These are phyloP conservation scores for Nycticebus coucang DNA, from an alignment of 2,113 vertebrate genomes.

Conservation along the genomic window DNA sequence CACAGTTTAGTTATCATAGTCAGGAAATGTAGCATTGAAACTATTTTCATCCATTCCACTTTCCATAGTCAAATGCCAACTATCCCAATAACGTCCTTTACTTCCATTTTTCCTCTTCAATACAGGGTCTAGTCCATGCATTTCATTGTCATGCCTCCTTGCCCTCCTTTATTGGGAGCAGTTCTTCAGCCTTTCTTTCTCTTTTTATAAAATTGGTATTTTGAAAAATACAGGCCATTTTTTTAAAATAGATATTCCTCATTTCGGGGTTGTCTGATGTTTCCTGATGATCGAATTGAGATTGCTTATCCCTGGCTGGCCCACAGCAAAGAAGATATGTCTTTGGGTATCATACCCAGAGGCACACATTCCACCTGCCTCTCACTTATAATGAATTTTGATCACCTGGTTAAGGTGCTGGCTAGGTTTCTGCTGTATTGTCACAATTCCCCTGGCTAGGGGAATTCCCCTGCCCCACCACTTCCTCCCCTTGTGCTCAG, in stretches of 20 bases:
- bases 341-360: not conserved
- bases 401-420: not conserved
- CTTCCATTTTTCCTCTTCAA: not conserved
- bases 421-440: not conserved
- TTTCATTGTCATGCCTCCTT: not conserved
- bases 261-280: not conserved
- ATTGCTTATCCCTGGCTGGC: not conserved
- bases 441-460: not conserved
- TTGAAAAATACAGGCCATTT: not conserved
- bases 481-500: constrained; percentile 91
- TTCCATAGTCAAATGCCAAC: not conserved
- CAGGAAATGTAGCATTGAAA: not conserved
- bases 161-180: not conserved
- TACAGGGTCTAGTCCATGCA: not conserved
- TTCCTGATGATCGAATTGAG: not conserved
- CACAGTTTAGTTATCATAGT: not conserved
- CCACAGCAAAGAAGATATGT: not conserved
- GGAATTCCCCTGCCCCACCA: not conserved
- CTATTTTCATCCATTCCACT: not conserved
- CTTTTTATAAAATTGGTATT: not conserved
- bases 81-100: not conserved
- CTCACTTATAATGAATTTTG: not conserved
- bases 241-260: not conserved
- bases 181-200: not conserved
- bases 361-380: not conserved